Evolutionary conservation across 2,888 invertebrate species (phyloP).

Genomic region (Panopea generosa): DNA sequence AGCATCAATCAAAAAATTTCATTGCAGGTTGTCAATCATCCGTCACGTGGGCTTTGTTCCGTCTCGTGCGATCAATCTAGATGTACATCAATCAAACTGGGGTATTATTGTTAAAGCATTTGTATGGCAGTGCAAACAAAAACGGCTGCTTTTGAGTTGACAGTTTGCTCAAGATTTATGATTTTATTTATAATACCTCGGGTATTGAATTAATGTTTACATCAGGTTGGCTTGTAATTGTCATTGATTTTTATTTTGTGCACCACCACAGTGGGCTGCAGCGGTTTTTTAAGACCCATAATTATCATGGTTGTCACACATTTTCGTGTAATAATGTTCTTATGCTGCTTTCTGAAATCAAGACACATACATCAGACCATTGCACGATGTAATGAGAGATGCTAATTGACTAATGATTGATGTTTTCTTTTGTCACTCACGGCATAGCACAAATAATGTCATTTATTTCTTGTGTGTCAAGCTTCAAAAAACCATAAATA

Average conservation of each 20-base stretch:
- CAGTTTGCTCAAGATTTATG: slow-evolving; percentile 64
- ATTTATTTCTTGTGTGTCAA: slow-evolving; percentile 84
- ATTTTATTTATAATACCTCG: slow-evolving; percentile 53
- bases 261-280: slow-evolving; percentile 10
- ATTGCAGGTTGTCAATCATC: slow-evolving; percentile 83
- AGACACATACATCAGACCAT: slow-evolving; percentile 38
- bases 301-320: slow-evolving; percentile 43
- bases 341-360: slow-evolving; percentile 18
- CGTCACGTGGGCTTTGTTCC: slow-evolving; percentile 81
- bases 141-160: slow-evolving; percentile 69
- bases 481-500: slow-evolving; percentile 79
- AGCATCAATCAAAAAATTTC: slow-evolving; percentile 83
- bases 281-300: slow-evolving; percentile 34
- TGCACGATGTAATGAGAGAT: slow-evolving; percentile 75
- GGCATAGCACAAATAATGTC: slow-evolving; percentile 79
- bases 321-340: slow-evolving; percentile 54
- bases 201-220: slow-evolving; percentile 53
- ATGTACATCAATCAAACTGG: slow-evolving; percentile 80
- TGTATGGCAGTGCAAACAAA: slow-evolving; percentile 83
- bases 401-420: slow-evolving; percentile 82
- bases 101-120: slow-evolving; percentile 83
- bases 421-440: slow-evolving; percentile 81
- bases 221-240: slow-evolving; percentile 35
- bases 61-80: slow-evolving; percentile 82
- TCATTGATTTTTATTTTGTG: slow-evolving; percentile 43